Conservation (phyloP, 2,113 vertebrate species). For the Lota lota region DNA sequence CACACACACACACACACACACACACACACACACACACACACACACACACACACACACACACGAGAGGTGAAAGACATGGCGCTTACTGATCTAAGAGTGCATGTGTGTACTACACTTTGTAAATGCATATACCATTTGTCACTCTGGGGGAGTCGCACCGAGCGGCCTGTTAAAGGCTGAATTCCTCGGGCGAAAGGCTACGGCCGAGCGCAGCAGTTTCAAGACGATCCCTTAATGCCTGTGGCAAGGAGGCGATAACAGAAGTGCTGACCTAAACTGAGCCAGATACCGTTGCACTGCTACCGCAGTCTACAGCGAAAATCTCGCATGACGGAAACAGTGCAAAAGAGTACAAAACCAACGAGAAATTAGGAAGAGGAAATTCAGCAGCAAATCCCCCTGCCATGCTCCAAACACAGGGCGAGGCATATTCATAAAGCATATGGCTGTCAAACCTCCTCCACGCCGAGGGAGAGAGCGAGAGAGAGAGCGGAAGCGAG, state of each 20-base stretch:
- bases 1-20: neutral
- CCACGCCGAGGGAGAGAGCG: conserved; percentile 20
- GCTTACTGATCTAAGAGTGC: too few relatives aligned
- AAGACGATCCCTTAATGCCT: conserved; percentile 29
- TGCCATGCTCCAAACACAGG: too few relatives aligned
- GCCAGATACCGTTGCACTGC: conserved; percentile 38
- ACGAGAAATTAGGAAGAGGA: too few relatives aligned
- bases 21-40: neutral
- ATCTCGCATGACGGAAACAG: conserved; percentile 6
- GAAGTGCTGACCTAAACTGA: conserved; percentile 45
- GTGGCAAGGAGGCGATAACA: conserved; percentile 38
- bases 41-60: neutral
- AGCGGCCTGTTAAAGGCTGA: too few relatives aligned
- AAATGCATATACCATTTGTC: neutral
- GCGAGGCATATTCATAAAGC: too few relatives aligned
- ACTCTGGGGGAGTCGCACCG: too few relatives aligned
- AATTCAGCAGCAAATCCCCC: too few relatives aligned
- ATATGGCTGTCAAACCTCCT: neutral
- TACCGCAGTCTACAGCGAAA: neutral
- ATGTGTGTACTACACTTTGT: too few relatives aligned
- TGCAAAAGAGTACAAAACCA: neutral
- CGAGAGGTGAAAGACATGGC: neutral
- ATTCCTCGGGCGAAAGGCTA: too few relatives aligned
- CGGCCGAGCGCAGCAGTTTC: too few relatives aligned
- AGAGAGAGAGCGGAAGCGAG: conserved; percentile 5